Percentiles rank a stretch among this genome's conserved stretches.
These are phyloP conservation scores for Zaprionus ornatus DNA, from an alignment of 1,140 invertebrate species.

Conservation along the genomic window DNA sequence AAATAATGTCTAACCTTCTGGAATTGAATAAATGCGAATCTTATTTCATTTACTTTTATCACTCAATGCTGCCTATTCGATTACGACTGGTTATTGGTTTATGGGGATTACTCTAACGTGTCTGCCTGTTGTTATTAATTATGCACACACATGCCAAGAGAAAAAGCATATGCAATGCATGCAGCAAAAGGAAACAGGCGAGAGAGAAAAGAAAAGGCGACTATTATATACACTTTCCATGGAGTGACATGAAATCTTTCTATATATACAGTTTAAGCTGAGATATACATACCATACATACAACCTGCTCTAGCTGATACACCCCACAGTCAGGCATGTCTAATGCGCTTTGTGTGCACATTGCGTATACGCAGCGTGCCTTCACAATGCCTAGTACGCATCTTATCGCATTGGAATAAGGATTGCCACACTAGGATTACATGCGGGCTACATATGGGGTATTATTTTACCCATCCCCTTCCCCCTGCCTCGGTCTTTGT, in stretches of 20 bases:
- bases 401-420: neutral
- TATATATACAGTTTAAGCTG: no score
- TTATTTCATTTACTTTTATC: neutral
- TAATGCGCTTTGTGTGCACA: neutral
- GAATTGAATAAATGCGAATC: neutral
- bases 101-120: neutral
- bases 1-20: neutral
- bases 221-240: neutral
- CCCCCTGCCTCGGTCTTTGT: neutral
- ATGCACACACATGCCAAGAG: conserved; percentile 3
- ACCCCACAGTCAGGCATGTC: neutral
- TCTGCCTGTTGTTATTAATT: conserved; percentile 3
- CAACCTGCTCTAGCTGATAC: neutral
- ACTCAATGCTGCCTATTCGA: neutral
- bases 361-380: conserved; percentile 53
- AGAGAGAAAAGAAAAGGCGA: neutral
- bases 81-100: neutral
- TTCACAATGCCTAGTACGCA: conserved; percentile 23
- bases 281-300: no score
- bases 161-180: neutral
- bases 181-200: neutral
- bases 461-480: neutral
- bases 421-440: neutral
- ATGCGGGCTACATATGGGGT: neutral
- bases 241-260: no score